Percentiles rank a stretch among this genome's conserved stretches.
Evolutionary conservation across 2,888 invertebrate species (phyloP).

Genomic region (Meiosimyza decipiens): DNA sequence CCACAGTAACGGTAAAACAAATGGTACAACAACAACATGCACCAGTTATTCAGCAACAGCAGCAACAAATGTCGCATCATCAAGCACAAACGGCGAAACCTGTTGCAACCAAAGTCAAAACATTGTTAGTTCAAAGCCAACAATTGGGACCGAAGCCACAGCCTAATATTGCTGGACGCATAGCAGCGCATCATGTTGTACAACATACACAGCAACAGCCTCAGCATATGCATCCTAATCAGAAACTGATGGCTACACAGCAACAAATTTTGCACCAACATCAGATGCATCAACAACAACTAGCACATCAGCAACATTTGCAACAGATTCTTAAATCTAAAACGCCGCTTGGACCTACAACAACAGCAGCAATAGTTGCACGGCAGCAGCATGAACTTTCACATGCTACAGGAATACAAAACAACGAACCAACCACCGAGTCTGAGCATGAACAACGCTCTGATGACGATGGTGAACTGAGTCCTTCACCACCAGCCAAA

Average conservation of each 20-base stretch:
- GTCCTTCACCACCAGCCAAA: conserved; percentile 67
- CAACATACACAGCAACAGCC: conserved; percentile 57
- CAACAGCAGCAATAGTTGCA: conserved; percentile 60
- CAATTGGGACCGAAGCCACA: conserved; percentile 42
- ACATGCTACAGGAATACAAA: background rate
- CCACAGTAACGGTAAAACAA: conserved; percentile 60
- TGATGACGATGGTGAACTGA: conserved; percentile 65
- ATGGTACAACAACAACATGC: conserved; percentile 62
- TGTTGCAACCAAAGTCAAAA: conserved; percentile 44
- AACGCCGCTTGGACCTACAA: conserved; percentile 57
- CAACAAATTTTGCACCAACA: conserved; percentile 32
- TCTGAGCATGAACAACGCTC: conserved; percentile 63
- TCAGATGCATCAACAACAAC: conserved; percentile 47
- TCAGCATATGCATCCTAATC: conserved; percentile 56
- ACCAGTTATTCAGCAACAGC: conserved; percentile 62
- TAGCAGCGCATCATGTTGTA: conserved; percentile 48
- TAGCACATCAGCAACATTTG: conserved; percentile 61
- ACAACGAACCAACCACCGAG: conserved; percentile 47
- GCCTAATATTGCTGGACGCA: conserved; percentile 52
- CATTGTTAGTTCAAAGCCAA: conserved; percentile 45
- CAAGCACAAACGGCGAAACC: conserved; percentile 31
- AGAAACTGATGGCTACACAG: conserved; percentile 57
- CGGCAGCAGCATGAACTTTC: conserved; percentile 50
- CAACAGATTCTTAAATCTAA: conserved; percentile 63
- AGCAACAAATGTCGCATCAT: conserved; percentile 47